Evolutionary conservation across 1,140 invertebrate genomes (phyloP).

Genomic region (Drosophila navojoa): DNA sequence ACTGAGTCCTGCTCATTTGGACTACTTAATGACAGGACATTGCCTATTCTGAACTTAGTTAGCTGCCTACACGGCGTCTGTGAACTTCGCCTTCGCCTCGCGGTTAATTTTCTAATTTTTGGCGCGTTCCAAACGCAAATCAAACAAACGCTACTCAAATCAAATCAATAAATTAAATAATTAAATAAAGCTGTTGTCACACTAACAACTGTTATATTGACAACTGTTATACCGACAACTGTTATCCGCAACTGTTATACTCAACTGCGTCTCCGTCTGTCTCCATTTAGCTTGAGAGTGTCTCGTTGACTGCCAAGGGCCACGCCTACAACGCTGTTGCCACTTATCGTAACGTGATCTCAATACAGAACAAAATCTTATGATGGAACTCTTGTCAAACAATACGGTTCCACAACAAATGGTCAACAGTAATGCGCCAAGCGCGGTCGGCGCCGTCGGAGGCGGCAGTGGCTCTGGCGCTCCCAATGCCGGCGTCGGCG

Average conservation of each 20-base stretch:
- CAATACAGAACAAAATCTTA: constrained; percentile 60
- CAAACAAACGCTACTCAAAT: constrained; percentile 5
- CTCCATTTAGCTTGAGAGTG: constrained; percentile 48
- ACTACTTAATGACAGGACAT: constrained; percentile 69
- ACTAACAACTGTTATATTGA: too few relatives aligned
- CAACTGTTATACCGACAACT: too few relatives aligned
- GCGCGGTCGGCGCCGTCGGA: constrained; percentile 25
- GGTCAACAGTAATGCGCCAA: constrained; percentile 70
- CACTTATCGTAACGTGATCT: constrained; percentile 61
- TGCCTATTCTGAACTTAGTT: constrained; percentile 59
- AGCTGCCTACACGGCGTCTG: constrained; percentile 56
- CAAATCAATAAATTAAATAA: background rate
- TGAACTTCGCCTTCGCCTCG: constrained; percentile 48
- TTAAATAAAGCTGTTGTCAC: background rate
- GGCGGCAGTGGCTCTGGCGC: background rate
- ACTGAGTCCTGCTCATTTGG: constrained; percentile 22
- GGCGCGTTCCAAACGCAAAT: constrained; percentile 72
- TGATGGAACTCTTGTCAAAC: constrained; percentile 83
- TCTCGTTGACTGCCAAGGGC: constrained; percentile 56
- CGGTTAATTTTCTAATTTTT: constrained; percentile 7
- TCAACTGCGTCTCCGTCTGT: background rate
- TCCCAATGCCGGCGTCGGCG: constrained; percentile 37
- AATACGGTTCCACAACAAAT: constrained; percentile 80
- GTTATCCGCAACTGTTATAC: too few relatives aligned
- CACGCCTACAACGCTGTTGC: constrained; percentile 35